phyloP scores from a whole-genome alignment of 2,113 vertebrate genomes.

The Vidua chalybeata region DNA sequence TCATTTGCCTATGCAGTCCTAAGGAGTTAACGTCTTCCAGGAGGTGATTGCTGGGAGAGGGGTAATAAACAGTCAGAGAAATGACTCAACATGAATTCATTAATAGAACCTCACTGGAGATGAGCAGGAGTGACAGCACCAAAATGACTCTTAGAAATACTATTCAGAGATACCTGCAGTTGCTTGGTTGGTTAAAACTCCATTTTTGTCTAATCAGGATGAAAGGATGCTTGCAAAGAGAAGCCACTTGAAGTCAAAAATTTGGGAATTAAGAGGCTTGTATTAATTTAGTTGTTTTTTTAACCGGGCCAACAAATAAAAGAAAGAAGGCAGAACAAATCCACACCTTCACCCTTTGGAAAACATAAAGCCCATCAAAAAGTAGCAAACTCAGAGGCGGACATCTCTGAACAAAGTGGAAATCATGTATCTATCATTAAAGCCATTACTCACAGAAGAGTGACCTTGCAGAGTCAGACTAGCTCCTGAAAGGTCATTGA shows the following conservation, averaged over 20 bases:
- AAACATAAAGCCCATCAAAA: neutral
- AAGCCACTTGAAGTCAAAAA: neutral
- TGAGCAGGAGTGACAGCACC: neutral
- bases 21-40: neutral
- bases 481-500: neutral
- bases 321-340: neutral
- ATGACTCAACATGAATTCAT: neutral
- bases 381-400: neutral
- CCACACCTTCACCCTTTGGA: neutral
- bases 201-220: neutral
- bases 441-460: neutral
- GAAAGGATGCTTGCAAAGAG: neutral
- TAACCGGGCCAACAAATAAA: neutral
- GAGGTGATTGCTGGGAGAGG: neutral
- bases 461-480: neutral
- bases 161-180: neutral
- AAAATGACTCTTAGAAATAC: neutral
- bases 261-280: neutral
- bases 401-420: neutral
- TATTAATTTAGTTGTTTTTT: neutral
- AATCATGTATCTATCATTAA: neutral
- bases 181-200: neutral
- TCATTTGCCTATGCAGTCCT: neutral
- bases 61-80: neutral
- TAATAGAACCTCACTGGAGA: accelerated